phyloP scores from a whole-genome alignment of 2,797 vertebrate genomes.

The Centroberyx gerrardi region DNA sequence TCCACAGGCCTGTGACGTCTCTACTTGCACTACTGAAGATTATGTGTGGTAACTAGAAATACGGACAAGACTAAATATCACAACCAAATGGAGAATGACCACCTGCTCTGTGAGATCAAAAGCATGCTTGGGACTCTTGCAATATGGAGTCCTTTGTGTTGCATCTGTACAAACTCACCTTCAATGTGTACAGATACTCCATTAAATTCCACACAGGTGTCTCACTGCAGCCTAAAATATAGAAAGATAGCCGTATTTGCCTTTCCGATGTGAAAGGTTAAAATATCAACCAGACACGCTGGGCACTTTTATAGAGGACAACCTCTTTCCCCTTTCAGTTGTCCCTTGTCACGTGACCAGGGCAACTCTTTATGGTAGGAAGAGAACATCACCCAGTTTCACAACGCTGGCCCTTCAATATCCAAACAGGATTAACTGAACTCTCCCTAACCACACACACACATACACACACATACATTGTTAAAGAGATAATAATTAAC shows the following conservation, averaged over 20 bases:
- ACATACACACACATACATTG: constrained; percentile 35
- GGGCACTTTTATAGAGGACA: not conserved
- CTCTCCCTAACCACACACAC: constrained; percentile 51
- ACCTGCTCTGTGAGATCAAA: not conserved
- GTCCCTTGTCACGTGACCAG: constrained; percentile 68
- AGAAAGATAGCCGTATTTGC: constrained; percentile 22
- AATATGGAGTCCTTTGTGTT: constrained; percentile 5
- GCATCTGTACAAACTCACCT: constrained; percentile 77
- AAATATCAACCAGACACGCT: constrained; percentile 4
- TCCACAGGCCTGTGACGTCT: not conserved
- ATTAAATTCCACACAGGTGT: constrained; percentile 58
- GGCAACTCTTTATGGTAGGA: constrained; percentile 45
- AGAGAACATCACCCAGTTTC: constrained; percentile 61
- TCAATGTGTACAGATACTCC: constrained; percentile 77
- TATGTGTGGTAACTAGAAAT: constrained; percentile 5
- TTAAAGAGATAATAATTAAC: constrained; percentile 85
- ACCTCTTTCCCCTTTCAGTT: constrained; percentile 36
- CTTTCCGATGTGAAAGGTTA: constrained; percentile 26
- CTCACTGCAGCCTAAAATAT: not conserved
- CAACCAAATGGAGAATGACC: not conserved
- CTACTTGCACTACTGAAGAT: constrained; percentile 7
- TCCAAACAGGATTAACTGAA: constrained; percentile 63
- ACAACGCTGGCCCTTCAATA: constrained; percentile 54
- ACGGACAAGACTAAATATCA: not conserved
- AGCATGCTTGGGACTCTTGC: not conserved